Evolutionary conservation across 2,888 invertebrate genomes (phyloP).

Genomic region (Cyclophora albipunctata): DNA sequence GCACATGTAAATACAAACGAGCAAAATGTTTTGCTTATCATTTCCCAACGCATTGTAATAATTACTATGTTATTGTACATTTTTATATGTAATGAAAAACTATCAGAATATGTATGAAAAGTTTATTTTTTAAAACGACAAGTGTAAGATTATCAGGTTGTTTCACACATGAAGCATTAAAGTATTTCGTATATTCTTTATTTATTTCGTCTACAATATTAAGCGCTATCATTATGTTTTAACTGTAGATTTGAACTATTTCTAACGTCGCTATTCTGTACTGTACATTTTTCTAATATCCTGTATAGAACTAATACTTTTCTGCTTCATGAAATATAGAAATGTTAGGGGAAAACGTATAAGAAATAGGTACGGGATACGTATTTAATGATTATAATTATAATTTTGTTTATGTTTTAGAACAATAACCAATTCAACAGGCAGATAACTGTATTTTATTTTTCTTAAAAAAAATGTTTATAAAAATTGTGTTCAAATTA

Average conservation of each 20-base stretch:
- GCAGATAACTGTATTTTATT: slow-evolving; percentile 49
- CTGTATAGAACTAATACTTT: slow-evolving; percentile 67
- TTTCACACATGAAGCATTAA: slow-evolving; percentile 68
- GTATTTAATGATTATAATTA: slow-evolving; percentile 46
- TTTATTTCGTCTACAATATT: slow-evolving; percentile 19
- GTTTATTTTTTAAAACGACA: slow-evolving; percentile 48
- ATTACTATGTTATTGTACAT: slow-evolving; percentile 46
- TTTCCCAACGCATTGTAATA: slow-evolving; percentile 46
- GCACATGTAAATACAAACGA: slow-evolving; percentile 31
- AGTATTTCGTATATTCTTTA: slow-evolving; percentile 43
- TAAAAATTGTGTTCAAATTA: slow-evolving; percentile 41
- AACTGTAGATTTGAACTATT: slow-evolving; percentile 65
- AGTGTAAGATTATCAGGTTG: slow-evolving; percentile 50
- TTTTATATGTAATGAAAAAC: slow-evolving; percentile 46
- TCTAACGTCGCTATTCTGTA: slow-evolving; percentile 53
- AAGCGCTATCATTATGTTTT: slow-evolving; percentile 41
- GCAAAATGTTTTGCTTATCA: slow-evolving; percentile 58
- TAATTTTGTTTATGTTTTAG: slow-evolving; percentile 19
- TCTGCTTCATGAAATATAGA: slow-evolving; percentile 71
- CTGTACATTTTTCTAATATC: slow-evolving; percentile 51
- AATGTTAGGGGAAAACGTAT: slow-evolving; percentile 55
- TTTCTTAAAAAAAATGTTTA: slow-evolving; percentile 17
- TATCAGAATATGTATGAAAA: slow-evolving; percentile 31
- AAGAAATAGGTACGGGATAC: slow-evolving; percentile 63
- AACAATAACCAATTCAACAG: slow-evolving; percentile 42